A percentile compares a stretch with the other conserved stretches of the same genome.
Evolutionary conservation across 1,140 invertebrate genomes (phyloP).

Genomic region (Hyles euphorbiae): DNA sequence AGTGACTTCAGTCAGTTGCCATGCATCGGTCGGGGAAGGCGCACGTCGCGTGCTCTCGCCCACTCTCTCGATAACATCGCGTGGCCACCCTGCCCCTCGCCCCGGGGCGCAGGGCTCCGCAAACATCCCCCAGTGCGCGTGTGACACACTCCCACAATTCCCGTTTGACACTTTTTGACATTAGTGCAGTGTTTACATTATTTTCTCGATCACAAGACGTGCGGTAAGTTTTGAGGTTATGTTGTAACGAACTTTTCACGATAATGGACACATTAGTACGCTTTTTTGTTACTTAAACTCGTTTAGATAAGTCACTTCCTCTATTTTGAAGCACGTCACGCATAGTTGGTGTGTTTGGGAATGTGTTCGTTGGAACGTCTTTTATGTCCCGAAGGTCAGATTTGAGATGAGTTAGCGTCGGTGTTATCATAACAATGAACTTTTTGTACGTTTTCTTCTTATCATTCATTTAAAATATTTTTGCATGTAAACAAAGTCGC

Average conservation of each 20-base stretch:
- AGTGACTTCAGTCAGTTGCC: conserved; percentile 35
- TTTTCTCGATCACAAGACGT: no score
- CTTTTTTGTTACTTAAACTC: not conserved
- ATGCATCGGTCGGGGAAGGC: conserved; percentile 31
- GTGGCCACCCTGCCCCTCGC: conserved; percentile 10
- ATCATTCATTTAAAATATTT: no score
- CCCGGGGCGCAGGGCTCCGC: no score
- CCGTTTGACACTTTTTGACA: no score
- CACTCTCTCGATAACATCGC: conserved; percentile 6
- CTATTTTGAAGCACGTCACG: conserved; percentile 5
- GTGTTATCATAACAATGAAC: conserved; percentile 7
- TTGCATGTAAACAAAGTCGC: no score
- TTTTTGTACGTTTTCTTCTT: not conserved
- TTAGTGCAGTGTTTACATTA: no score
- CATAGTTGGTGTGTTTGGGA: conserved; percentile 4
- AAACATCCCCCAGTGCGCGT: no score
- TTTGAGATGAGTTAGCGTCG: not conserved
- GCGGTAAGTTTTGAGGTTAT: no score
- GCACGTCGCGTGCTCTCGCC: conserved; percentile 28
- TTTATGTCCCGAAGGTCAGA: conserved; percentile 2
- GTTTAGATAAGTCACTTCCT: conserved; percentile 6
- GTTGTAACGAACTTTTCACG: no score
- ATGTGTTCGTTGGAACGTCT: conserved; percentile 5
- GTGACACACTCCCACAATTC: no score
- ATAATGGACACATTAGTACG: no score